phyloP scores from a whole-genome alignment of 1,140 invertebrate genomes.

The Drosophila sp. region DNA sequence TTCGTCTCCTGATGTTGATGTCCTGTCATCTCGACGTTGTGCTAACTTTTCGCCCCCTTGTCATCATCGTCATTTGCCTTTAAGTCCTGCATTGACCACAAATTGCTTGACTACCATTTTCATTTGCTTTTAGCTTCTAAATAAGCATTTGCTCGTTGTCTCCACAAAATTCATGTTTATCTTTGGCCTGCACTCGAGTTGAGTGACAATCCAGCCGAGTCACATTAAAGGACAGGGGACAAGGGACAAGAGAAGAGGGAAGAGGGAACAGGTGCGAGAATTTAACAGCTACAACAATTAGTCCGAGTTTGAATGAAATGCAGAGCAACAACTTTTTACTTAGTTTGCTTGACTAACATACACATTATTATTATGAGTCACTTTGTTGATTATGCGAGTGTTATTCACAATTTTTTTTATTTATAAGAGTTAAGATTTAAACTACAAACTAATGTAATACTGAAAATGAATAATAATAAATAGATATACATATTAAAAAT shows the following conservation, averaged over 20 bases:
- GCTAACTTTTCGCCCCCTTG: conserved; percentile 42
- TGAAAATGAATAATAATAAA: too few relatives aligned
- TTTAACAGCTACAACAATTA: conserved; percentile 74
- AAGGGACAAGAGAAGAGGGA: conserved; percentile 30
- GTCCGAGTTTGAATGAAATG: conserved; percentile 13
- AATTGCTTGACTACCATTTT: conserved; percentile 76
- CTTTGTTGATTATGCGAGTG: conserved; percentile 11
- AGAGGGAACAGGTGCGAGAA: conserved; percentile 26
- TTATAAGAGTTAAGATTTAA: too few relatives aligned
- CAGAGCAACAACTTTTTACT: conserved; percentile 13
- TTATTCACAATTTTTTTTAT: too few relatives aligned
- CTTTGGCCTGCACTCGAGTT: conserved; percentile 63
- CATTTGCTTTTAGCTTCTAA: conserved; percentile 75
- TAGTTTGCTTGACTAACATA: not conserved
- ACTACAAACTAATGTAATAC: too few relatives aligned
- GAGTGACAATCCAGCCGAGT: conserved; percentile 60
- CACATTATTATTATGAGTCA: conserved; percentile 1
- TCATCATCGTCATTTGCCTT: conserved; percentile 46
- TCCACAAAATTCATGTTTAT: conserved; percentile 69
- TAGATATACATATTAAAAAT: too few relatives aligned
- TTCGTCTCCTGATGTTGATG: conserved; percentile 25
- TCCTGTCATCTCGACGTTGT: conserved; percentile 45
- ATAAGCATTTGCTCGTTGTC: conserved; percentile 63
- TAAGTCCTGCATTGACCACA: conserved; percentile 67
- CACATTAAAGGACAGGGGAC: not conserved